phyloP scores from a whole-genome alignment of 2,888 invertebrate species.

The Galerucella pusilla region DNA sequence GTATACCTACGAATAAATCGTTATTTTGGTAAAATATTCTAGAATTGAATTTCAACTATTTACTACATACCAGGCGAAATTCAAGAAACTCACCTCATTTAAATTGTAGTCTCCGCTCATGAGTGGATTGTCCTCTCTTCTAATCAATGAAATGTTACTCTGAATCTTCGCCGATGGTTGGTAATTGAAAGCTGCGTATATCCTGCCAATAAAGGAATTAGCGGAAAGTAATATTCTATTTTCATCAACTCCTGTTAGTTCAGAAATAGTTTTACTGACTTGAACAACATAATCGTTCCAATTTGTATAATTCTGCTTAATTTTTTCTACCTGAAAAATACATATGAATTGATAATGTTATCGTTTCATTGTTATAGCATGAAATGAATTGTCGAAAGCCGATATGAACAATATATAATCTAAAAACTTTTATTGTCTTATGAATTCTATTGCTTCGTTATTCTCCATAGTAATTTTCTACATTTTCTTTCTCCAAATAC shows the following conservation, averaged over 20 bases:
- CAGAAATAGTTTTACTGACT: conserved; percentile 37
- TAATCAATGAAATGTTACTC: conserved; percentile 40
- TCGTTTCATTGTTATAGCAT: not conserved
- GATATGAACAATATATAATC: too few species aligned
- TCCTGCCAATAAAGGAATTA: conserved; percentile 36
- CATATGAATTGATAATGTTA: not conserved
- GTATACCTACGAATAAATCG: too few species aligned
- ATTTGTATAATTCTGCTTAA: conserved; percentile 8
- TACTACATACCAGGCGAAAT: not conserved
- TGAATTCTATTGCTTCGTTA: too few species aligned
- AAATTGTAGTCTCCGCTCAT: conserved; percentile 42
- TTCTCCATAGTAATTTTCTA: too few species aligned
- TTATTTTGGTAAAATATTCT: too few species aligned
- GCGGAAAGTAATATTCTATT: conserved; percentile 31
- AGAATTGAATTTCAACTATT: too few species aligned
- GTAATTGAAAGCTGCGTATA: conserved; percentile 39
- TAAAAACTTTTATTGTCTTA: too few species aligned
- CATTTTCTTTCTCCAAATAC: too few species aligned
- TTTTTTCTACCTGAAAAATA: conserved; percentile 32
- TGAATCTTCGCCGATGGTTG: conserved; percentile 35
- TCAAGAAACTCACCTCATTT: conserved; percentile 38
- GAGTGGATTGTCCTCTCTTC: conserved; percentile 34
- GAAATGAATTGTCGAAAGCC: not conserved
- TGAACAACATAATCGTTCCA: conserved; percentile 33
- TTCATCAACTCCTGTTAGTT: conserved; percentile 28